Evolutionary conservation across 2,797 vertebrate species (phyloP), one percentile per base, ranked within the genome.

Genomic region (Eptatretus atami): DNA sequence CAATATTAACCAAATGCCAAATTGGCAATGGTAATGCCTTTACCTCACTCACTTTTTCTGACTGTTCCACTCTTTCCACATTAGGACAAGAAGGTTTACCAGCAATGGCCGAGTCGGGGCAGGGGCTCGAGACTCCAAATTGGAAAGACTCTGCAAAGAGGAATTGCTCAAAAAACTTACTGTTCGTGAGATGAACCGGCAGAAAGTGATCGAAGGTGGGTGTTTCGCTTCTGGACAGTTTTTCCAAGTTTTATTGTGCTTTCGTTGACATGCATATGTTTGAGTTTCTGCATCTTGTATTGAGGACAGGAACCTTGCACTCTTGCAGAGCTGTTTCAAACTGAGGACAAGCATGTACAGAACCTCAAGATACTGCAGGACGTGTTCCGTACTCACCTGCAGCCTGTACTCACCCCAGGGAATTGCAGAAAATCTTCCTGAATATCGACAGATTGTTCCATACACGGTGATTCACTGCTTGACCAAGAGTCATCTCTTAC

Each of bases 371-470:
- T 92, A 12, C 74, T 95, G 64, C 83, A 95, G 70, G 75, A 83
- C 69, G 79, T 93, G 11, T 95, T 93, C 65, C 84, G 80, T 71
- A 82, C 86, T 73, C 79, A 81, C 67, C 76, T 95, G 82, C 76
- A 75, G 68, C 73, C 70, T 12, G 76, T 85, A 54, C 72, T 93
- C 67, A 78, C 74, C 63, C 75, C 0, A 83, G 88, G 0, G 86
- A 95, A 71, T 77, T 92, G 69, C 24, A 12, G 9, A 9, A 60
- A 60, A 60, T 60, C 11, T 60, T 60, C 55, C 9, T 60, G 15
- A 60, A 60, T 24, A 9, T 60, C 55, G 55, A 60, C 55, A 9
- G 12, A 11, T 11, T 9, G 9, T 15, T 11, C 55, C 55, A 60
- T 60, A 15, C 55, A 60, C 55, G 55, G 55, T 60, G 24, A 15